Percentiles rank a stretch among this genome's conserved stretches.
phyloP scores from a whole-genome alignment of 2,113 vertebrate species.

The Poecilia latipinna region DNA sequence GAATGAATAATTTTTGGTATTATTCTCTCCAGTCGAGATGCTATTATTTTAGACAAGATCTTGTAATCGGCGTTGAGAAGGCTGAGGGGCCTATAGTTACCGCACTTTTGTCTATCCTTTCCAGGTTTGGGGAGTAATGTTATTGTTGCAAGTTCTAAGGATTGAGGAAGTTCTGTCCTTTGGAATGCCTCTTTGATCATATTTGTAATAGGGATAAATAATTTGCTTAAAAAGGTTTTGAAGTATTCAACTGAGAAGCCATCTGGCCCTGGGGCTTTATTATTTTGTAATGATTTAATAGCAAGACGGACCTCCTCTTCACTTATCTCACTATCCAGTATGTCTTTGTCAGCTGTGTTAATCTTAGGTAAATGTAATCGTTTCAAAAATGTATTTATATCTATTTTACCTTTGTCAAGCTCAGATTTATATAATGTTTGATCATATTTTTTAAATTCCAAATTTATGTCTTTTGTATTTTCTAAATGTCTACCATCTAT shows the following conservation, averaged over 20 bases:
- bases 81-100: no score
- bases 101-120: no score
- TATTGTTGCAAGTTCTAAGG: neutral
- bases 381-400: neutral
- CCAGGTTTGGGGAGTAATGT: no score
- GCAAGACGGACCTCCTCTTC: rapidly evolving
- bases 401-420: neutral
- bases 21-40: no score
- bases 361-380: conserved; percentile 5
- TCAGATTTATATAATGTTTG: neutral
- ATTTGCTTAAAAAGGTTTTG: neutral
- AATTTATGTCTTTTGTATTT: no score
- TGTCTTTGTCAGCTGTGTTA: neutral
- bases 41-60: no score
- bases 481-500: no score
- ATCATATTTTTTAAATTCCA: neutral
- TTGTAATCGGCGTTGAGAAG: no score
- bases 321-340: neutral
- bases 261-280: no score
- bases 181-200: neutral
- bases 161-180: rapidly evolving
- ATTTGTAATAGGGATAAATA: neutral
- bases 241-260: no score
- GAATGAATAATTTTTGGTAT: no score
- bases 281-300: neutral